Base-by-base conservation (phyloP, 2,113 vertebrate species). In the Boleophthalmus pectinirostris region DNA sequence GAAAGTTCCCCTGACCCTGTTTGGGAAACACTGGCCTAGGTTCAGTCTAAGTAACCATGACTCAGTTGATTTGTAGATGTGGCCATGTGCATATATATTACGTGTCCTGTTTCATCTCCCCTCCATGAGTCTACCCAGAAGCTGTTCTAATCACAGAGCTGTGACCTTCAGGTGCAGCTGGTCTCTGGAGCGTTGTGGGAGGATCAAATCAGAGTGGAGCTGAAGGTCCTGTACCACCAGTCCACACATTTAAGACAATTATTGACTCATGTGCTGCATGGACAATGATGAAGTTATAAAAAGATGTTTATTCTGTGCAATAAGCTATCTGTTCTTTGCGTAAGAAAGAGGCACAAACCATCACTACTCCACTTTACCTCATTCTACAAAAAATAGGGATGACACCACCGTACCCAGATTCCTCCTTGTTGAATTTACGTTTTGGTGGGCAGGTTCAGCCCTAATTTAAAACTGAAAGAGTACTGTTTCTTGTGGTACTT, bases 161-260 rank as follows among this genome's bases (percentile, higher is more conserved):
- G 74, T 85, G 78, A 78, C 68, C 72, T 61, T 72, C 68, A 77
- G 56, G 70, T 83, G 78, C 56, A 77, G 68, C 58, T 80, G 58
- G 61, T 77, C 69, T 79, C 73, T 75, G 35, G 29, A 45, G 69
- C 5, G 49, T 12, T 0, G 64, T 81, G 75, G 78, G 73, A 46
- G 70, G 84, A 73, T 70, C 24, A 75, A 78, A 75, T 66, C 43
- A 12, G 38, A 63, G 61, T 45, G 63, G 47, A 67, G 56, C 51
- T 46, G 33, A 78, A 78, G 35, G 12, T 60, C 64, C 29, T 35
- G 66, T 45, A 43, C 63, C n/a, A 51, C 23, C 77, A 70, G 25
- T 71, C 61, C 12, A 64, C 66, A 82, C 58, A 74, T 33, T 67
- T 47, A 23, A 38, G 47, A 61, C 65, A 85, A n/a, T 21, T 60